A percentile compares a stretch with the other conserved stretches of the same genome.
Evolutionary conservation across 2,113 vertebrate species (phyloP).

Genomic region (Cyprinodon variegatus): DNA sequence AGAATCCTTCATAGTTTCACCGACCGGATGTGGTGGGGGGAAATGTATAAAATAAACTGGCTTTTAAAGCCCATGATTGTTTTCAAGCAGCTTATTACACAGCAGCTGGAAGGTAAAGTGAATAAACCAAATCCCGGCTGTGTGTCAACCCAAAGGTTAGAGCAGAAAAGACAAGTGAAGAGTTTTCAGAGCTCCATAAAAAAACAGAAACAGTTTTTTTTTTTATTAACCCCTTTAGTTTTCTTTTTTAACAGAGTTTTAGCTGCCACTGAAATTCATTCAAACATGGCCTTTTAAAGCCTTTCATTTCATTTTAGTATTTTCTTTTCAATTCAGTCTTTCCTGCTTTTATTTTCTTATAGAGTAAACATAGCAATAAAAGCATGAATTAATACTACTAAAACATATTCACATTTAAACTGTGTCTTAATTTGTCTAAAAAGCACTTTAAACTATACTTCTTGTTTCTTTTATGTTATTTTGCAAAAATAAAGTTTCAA

Average conservation of each 20-base stretch:
- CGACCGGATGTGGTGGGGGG: constrained; percentile 39
- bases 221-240: constrained; percentile 31
- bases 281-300: not conserved
- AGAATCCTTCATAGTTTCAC: constrained; percentile 23
- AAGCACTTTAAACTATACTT: too few species aligned
- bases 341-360: too few species aligned
- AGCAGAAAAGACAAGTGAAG: constrained; percentile 19
- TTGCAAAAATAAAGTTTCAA: too few species aligned
- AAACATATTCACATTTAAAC: too few species aligned
- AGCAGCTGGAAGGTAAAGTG: constrained; percentile 29
- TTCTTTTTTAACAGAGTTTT: constrained; percentile 40
- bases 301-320: not conserved
- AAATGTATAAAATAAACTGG: constrained; percentile 32
- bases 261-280: constrained; percentile 48
- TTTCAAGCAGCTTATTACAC: constrained; percentile 29
- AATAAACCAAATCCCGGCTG: constrained; percentile 31
- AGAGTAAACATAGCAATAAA: too few species aligned
- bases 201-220: constrained; percentile 43
- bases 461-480: too few species aligned
- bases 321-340: too few species aligned
- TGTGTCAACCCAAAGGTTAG: constrained; percentile 22
- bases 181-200: constrained; percentile 26
- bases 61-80: constrained; percentile 40
- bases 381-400: too few species aligned
- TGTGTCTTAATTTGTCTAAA: too few species aligned